Evolutionary conservation across 1,140 invertebrate genomes (phyloP), one percentile per base, ranked within the genome.

Genomic region (Nomia melanderi): DNA sequence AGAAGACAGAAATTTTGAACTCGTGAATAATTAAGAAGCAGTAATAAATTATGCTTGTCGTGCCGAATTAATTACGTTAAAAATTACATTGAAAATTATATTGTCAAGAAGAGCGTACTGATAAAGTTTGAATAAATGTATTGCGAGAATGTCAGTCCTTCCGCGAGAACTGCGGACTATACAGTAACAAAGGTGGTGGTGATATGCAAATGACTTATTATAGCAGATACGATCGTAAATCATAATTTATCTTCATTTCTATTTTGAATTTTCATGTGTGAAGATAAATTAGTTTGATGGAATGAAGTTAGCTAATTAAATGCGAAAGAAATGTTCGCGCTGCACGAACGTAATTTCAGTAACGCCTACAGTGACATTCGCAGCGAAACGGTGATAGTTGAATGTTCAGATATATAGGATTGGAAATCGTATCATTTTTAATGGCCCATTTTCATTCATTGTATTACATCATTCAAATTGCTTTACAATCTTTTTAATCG

Each of bases 121-220:
- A 5, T 50, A 20, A 50, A 50, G n/a, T 50, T 50, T 50, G 17
- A n/a, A n/a, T 17, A 50, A 50, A 50, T 7, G n/a, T 23, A 1
- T 50, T 20, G 20, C 20, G 6, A n/a, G 20, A 17, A 8, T 17
- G 17, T n/a, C 47, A 6, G 47, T 50, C n/a, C 20, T 50, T 50
- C 11, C 53, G 12, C 36, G 33, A n/a, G 39, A 31, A 17, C 9
- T 57, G 11, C 23, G 50, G 25, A 47, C 33, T 36, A 53, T 36
- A 20, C 20, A 25, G 50, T 25, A 56, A 56, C 54, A 14, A 39
- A 39, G 9, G 50, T 56, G 33, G 47, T 54, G 39, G 47, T 50
- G 47, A 50, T 50, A 69, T 69, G 66, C 66, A 69, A 69, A 69
- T 29, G 23, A 39, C 36, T 11, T 54, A 20, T 27, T 27, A 27